Conservation (phyloP, 2,113 vertebrate species). For the Cisticola juncidis region DNA sequence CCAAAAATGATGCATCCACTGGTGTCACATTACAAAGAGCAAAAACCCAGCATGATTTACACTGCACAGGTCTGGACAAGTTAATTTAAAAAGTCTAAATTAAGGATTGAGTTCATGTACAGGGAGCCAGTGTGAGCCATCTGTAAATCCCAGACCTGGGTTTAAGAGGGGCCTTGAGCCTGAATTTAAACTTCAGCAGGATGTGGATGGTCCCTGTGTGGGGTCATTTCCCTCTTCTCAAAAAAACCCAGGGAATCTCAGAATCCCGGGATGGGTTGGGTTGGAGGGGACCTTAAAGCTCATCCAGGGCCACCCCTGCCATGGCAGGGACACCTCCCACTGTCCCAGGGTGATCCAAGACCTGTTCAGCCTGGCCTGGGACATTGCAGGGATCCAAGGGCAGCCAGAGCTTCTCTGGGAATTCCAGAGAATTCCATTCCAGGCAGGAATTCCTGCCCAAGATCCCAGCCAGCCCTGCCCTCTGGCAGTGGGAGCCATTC, state of each 20-base stretch:
- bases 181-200: fast-evolving
- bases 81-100: background rate
- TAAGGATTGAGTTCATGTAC: background rate
- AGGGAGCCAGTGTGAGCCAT: background rate
- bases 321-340: background rate
- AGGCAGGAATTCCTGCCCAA: background rate
- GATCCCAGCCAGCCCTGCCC: background rate
- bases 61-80: background rate
- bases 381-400: background rate
- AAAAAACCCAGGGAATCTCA: background rate
- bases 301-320: background rate
- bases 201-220: background rate
- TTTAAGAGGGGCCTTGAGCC: fast-evolving
- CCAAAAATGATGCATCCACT: background rate
- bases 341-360: fast-evolving
- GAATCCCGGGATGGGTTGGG: background rate
- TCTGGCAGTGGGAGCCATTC: background rate
- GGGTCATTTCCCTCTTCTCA: background rate
- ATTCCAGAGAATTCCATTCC: background rate
- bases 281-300: fast-evolving
- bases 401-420: background rate
- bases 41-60: background rate
- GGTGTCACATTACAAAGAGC: fast-evolving
- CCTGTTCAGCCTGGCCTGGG: background rate
- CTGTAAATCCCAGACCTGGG: background rate